A percentile compares a stretch with the other conserved stretches of the same genome.
Conservation (phyloP, 2,113 vertebrate genomes). For the human (Homo sapiens) region GRCh38 chrX:89155001-89155500, state of each 20-base stretch:
- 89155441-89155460: not conserved
- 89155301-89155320: not conserved
- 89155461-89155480: not conserved
- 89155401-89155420: not conserved
- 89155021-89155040: not conserved
- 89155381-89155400: not conserved
- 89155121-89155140: not conserved
- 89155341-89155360: not conserved
- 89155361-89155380: not conserved
- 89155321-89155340: not conserved
- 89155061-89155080: not conserved
- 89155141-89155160: not conserved
- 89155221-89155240: not conserved
- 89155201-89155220: not conserved
- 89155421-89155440: not conserved
- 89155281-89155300: not conserved
- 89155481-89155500: not conserved
- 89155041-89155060: not conserved
- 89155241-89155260: not conserved
- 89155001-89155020: not conserved
- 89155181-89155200: not conserved
- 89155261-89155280: not conserved
- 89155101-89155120: not conserved
- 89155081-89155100: not conserved
- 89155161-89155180: not conserved